Percentiles rank a stretch among this genome's conserved stretches.
Evolutionary conservation across 2,797 vertebrate genomes (phyloP).

Genomic region (Otolemur crassicaudatus): DNA sequence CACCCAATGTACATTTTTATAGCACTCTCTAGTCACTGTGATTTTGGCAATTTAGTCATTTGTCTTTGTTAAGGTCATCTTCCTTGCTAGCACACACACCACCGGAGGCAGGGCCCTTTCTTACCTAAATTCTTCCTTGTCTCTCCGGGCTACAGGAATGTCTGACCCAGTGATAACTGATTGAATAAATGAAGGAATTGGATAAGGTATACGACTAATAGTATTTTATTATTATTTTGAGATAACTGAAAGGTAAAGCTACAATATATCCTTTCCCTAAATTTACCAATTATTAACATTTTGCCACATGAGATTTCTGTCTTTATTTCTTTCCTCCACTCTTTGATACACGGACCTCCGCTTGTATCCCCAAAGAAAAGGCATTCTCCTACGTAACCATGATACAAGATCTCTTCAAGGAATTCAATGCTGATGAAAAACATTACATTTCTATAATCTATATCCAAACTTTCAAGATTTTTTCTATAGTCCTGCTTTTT

Average conservation of each 20-base stretch:
- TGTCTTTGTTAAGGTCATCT: not conserved
- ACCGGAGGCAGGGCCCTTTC: not conserved
- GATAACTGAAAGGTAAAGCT: not conserved
- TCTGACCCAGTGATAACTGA: not conserved
- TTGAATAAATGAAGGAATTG: not conserved
- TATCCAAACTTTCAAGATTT: not conserved
- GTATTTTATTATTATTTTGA: not conserved
- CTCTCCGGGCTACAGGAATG: not conserved
- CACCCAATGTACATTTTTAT: not conserved
- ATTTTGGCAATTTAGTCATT: not conserved
- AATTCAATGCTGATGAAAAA: not conserved
- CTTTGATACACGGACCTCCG: not conserved
- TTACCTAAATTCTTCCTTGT: not conserved
- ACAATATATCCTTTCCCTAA: not conserved
- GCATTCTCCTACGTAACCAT: not conserved
- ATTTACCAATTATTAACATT: not conserved
- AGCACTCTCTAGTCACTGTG: not conserved
- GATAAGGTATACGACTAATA: not conserved
- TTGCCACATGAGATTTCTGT: not conserved
- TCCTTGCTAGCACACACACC: not conserved
- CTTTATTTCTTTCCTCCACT: fast-evolving
- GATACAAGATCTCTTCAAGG: not conserved
- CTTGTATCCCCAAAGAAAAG: not conserved
- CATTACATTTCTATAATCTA: not conserved
- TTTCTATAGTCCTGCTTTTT: not conserved